Evolutionary conservation across 2,797 vertebrate species (phyloP), one percentile per base, ranked within the genome.

Genomic region (Paguma larvata): DNA sequence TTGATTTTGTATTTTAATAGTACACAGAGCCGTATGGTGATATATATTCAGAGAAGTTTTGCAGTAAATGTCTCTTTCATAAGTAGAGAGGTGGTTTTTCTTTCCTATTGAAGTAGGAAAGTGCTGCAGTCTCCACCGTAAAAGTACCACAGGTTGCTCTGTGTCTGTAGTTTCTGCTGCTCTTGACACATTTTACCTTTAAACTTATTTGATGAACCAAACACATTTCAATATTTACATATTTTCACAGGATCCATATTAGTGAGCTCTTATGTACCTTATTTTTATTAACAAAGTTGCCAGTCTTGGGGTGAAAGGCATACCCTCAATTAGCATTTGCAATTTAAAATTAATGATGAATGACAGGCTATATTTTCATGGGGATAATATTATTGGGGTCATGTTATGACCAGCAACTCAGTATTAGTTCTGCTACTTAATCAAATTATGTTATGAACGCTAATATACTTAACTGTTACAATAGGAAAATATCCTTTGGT

Each of bases 321-420:
- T 44, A 32, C 70, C 3, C 12, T 85, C 6, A 73, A 27, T 6
- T 25, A 44, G 10, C n/a, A 27, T 75, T 80, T 91, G 12, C 6
- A 77, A 46, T 53, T 46, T 91, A 63, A 93, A 73, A 95, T 68
- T 82, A 32, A 41, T 92, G 2, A 53, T 94, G 25, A 87, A 59
- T 53, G 30, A 63, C 11, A 88, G 77, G 5, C 67, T 88, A 41
- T 27, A 32, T 84, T 85, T 73, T 32, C 41, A 27, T 38, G 51
- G 5, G 15, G 3, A 46, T 59, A n/a, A 77, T 88, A 83, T n/a
- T 21, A 53, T 62, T 91, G 30, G 14, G 11, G 68, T 46, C 25
- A 30, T 59, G 14, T 19, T 82, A 4, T 63, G 48, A 62, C 14
- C 25, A 78, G 9, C 44, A 80, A 91, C 0, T 34, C 16, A 48